These are phyloP conservation scores for Diadumene lineata DNA, from an alignment of 92 coral and sea anemone species.

Conservation along the genomic window DNA sequence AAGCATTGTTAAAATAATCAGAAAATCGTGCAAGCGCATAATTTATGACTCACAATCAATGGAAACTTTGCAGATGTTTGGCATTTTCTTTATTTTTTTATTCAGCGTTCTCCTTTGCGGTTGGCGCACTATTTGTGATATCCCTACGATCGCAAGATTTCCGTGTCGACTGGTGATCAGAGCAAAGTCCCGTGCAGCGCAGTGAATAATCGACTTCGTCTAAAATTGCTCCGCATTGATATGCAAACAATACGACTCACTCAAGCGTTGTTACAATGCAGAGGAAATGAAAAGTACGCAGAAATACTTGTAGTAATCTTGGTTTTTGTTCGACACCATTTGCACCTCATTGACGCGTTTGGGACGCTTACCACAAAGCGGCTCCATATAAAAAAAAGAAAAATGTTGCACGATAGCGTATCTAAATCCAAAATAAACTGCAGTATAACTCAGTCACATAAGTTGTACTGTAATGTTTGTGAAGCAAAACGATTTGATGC, in stretches of 20 bases:
- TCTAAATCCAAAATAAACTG: no score
- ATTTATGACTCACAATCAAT: background rate
- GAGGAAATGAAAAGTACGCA: slow-evolving; percentile 5
- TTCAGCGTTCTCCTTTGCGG: no score
- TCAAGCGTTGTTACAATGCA: background rate
- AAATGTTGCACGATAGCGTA: no score
- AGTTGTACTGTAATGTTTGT: no score
- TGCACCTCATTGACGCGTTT: slow-evolving; percentile 12
- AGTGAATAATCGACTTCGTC: background rate
- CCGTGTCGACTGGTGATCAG: no score
- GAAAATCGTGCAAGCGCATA: background rate
- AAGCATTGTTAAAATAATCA: background rate
- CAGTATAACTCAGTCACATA: no score
- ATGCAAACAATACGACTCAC: background rate
- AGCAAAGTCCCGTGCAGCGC: background rate
- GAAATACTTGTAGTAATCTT: background rate
- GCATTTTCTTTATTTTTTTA: no score
- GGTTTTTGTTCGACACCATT: background rate
- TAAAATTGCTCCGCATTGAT: background rate
- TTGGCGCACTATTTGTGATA: no score
- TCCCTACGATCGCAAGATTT: no score
- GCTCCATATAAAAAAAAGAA: background rate
- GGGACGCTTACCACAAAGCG: background rate
- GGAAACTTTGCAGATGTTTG: background rate
- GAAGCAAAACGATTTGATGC: no score